These are phyloP conservation scores for Drosophila hamatofila DNA, from an alignment of 2,888 invertebrate species.

Conservation along the genomic window DNA sequence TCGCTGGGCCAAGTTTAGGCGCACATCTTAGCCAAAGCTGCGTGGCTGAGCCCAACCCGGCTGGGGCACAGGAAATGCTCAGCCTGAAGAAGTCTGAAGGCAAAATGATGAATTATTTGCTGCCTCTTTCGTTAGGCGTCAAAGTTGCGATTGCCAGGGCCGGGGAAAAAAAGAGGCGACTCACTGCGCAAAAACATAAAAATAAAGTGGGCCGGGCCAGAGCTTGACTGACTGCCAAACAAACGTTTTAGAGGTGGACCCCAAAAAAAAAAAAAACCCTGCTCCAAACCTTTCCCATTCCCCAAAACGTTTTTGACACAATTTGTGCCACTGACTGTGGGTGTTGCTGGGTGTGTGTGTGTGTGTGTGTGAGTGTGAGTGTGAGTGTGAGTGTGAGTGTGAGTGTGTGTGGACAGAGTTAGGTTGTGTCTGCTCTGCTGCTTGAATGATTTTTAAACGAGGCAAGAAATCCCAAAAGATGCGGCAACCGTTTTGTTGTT, in stretches of 20 bases:
- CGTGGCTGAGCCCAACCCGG: conserved; percentile 50
- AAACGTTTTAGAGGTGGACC: conserved; percentile 67
- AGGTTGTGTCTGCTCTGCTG: conserved; percentile 74
- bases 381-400: conserved; percentile 11
- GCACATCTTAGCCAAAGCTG: conserved; percentile 59
- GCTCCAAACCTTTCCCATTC: not conserved
- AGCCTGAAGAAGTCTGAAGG: conserved; percentile 67
- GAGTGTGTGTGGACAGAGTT: conserved; percentile 41
- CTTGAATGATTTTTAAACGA: conserved; percentile 84
- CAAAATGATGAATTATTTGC: conserved; percentile 81
- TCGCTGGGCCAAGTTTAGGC: conserved; percentile 31
- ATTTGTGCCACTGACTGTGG: conserved; percentile 78
- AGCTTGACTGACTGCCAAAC: conserved; percentile 56
- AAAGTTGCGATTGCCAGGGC: conserved; percentile 54
- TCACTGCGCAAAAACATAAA: conserved; percentile 76
- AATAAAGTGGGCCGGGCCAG: conserved; percentile 53
- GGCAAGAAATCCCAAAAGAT: conserved; percentile 83
- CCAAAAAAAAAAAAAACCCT: conserved; percentile 9
- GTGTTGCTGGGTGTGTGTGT: conserved; percentile 14
- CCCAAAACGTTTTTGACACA: conserved; percentile 71
- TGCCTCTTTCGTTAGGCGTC: conserved; percentile 81
- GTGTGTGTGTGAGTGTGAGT: conserved; percentile 13
- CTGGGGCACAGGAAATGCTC: conserved; percentile 65
- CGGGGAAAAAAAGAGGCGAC: not conserved
- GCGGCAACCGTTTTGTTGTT: conserved; percentile 77